Conservation (phyloP, 1,140 invertebrate genomes). For the Meloidogyne floridensis region DNA sequence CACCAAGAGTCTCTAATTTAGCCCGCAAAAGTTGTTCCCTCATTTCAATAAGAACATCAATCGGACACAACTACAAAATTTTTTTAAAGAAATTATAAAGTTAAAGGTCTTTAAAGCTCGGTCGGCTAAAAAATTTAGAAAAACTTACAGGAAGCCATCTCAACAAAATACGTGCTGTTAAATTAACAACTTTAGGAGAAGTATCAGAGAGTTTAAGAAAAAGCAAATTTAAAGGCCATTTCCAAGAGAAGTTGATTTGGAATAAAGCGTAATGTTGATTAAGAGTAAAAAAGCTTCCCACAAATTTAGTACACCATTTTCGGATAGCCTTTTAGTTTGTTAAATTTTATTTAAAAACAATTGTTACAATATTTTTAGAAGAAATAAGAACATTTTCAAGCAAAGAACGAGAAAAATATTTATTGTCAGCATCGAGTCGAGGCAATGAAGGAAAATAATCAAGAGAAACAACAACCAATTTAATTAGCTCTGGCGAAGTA, state of each 20-base stretch:
- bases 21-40: neutral
- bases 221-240: constrained; percentile 18
- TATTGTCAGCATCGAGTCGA: neutral
- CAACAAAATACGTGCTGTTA: neutral
- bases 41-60: neutral
- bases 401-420: constrained; percentile 6
- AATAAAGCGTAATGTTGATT: constrained; percentile 6
- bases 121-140: neutral
- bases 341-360: neutral
- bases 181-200: constrained; percentile 22
- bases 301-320: constrained; percentile 23
- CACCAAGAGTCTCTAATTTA: constrained; percentile 15
- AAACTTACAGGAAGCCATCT: constrained; percentile 13
- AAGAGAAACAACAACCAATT: constrained; percentile 17
- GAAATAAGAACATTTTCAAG: constrained; percentile 21
- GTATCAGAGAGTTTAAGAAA: constrained; percentile 24
- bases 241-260: neutral
- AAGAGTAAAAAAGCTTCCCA: constrained; percentile 14
- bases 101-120: too few relatives aligned
- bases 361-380: constrained; percentile 14
- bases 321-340: neutral
- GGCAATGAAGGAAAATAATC: constrained; percentile 19
- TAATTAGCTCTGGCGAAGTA: constrained; percentile 10
- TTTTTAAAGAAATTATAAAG: too few relatives aligned
- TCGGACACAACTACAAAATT: constrained; percentile 17